Evolutionary conservation across 2,888 invertebrate genomes (phyloP).

Genomic region (Micropterix aruncella): DNA sequence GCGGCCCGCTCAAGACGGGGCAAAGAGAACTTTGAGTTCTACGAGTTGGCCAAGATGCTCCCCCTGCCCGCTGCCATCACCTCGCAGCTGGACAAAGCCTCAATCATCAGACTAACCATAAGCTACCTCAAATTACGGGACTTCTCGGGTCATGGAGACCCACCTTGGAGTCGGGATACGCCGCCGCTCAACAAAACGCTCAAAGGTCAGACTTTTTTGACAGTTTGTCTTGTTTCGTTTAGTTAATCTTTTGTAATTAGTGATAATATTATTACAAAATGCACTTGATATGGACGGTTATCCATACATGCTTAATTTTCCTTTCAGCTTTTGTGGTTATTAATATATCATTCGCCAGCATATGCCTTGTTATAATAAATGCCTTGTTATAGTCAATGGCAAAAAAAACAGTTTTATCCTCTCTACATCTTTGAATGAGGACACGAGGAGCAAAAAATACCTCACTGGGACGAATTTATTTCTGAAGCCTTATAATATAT

Average conservation of each 20-base stretch:
- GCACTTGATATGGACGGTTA: background rate
- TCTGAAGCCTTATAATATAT: too few relatives aligned
- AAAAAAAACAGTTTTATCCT: too few relatives aligned
- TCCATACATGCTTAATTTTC: background rate
- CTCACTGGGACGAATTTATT: too few relatives aligned
- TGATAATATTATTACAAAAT: conserved; percentile 2
- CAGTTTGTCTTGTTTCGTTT: background rate
- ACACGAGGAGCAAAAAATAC: too few relatives aligned
- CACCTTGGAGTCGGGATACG: conserved; percentile 83
- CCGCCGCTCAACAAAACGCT: conserved; percentile 65
- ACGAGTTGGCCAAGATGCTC: conserved; percentile 90
- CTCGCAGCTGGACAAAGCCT: conserved; percentile 89
- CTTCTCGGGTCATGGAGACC: conserved; percentile 92
- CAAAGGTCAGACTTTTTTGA: conserved; percentile 75
- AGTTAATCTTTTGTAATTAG: conserved; percentile 2
- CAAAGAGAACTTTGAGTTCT: conserved; percentile 94
- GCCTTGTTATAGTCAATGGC: too few relatives aligned
- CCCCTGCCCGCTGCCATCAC: conserved; percentile 85
- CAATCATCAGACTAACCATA: conserved; percentile 91
- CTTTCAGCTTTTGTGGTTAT: too few relatives aligned
- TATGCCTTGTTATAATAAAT: too few relatives aligned
- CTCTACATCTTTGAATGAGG: too few relatives aligned
- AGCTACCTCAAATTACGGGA: conserved; percentile 89
- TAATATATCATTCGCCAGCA: too few relatives aligned
- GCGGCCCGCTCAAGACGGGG: conserved; percentile 84